These are phyloP conservation scores for Toxotes lorentzi DNA, from an alignment of 2,797 vertebrate genomes.

Conservation along the genomic window DNA sequence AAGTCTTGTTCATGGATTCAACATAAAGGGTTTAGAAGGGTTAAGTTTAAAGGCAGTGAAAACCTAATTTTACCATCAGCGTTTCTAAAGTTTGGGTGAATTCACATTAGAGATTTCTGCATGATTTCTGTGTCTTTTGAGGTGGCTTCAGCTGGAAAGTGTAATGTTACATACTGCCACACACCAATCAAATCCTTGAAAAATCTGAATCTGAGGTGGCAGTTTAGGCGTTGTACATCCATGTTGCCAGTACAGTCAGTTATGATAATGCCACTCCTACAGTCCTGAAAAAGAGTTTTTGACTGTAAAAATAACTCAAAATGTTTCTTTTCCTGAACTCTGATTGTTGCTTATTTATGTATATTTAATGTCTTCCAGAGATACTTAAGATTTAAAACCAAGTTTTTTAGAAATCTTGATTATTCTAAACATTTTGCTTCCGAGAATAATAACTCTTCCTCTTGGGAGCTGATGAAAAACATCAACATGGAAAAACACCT, in stretches of 20 bases:
- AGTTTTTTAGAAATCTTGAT: not conserved
- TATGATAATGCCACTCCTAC: not conserved
- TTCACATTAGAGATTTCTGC: not conserved
- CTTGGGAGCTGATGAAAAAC: not conserved
- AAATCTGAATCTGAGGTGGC: not conserved
- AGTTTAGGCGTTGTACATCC: not conserved
- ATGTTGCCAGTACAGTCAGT: not conserved
- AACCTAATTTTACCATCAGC: not conserved
- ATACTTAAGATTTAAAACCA: not conserved
- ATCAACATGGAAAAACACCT: not conserved
- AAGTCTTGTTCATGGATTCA: not conserved
- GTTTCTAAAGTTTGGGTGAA: not conserved
- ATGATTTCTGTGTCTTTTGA: no score
- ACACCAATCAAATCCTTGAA: not conserved
- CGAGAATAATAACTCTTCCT: not conserved
- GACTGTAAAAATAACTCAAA: not conserved
- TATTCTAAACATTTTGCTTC: not conserved
- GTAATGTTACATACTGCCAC: not conserved
- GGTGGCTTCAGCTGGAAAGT: not conserved
- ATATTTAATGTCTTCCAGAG: not conserved
- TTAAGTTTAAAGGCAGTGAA: not conserved
- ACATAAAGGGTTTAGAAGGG: not conserved
- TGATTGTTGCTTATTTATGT: no score
- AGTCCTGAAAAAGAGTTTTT: not conserved
- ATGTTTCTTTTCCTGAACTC: not conserved